Evolutionary conservation across 2,113 vertebrate genomes (phyloP).

Genomic region (Aegypius monachus): DNA sequence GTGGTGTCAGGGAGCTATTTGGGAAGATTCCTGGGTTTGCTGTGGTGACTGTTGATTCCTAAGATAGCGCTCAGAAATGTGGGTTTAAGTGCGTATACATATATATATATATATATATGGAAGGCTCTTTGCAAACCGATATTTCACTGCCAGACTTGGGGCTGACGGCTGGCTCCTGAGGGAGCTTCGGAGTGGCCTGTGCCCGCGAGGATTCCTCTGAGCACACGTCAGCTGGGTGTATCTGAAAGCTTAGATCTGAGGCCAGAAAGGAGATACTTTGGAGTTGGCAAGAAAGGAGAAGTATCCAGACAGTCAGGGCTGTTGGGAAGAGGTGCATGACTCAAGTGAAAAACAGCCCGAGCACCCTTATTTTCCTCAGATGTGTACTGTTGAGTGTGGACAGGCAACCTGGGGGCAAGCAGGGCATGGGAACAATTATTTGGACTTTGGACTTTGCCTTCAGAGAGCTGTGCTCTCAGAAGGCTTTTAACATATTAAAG

Average conservation of each 20-base stretch:
- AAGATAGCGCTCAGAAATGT: accelerated
- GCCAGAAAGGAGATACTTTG: background rate
- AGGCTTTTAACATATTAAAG: background rate
- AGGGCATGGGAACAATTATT: background rate
- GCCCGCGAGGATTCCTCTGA: background rate
- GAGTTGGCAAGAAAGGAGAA: background rate
- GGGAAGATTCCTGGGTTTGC: background rate
- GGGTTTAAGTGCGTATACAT: background rate
- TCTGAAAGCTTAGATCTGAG: background rate
- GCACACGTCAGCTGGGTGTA: background rate
- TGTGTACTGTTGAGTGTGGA: accelerated
- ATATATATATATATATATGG: no score
- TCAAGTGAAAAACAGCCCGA: background rate
- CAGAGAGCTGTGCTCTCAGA: background rate
- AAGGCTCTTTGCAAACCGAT: background rate
- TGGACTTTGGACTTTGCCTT: background rate
- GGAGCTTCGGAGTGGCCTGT: background rate
- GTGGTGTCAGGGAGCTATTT: background rate
- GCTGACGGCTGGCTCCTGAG: background rate
- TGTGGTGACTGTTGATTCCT: background rate
- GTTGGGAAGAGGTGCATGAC: background rate
- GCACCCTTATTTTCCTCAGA: background rate
- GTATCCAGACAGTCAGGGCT: background rate
- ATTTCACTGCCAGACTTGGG: background rate
- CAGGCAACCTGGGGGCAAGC: background rate